Evolutionary conservation across 1,140 invertebrate genomes (phyloP).

Genomic region (Hermetia illucens): DNA sequence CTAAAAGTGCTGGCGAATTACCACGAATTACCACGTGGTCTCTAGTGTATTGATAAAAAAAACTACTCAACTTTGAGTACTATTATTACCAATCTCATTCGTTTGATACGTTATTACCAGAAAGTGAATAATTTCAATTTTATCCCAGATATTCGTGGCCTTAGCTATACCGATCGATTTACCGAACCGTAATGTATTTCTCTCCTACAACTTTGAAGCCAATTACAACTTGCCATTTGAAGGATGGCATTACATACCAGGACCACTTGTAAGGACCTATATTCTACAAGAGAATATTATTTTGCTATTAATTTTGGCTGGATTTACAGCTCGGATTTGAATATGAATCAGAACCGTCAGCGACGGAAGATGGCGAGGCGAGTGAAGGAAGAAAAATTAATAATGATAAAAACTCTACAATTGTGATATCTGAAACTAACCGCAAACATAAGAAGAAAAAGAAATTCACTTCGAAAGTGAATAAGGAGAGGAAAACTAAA

Average conservation of each 20-base stretch:
- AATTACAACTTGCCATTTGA: slow-evolving; percentile 41
- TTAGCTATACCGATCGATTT: slow-evolving; percentile 55
- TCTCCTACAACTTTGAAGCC: slow-evolving; percentile 62
- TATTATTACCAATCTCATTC: background rate
- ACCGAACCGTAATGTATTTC: slow-evolving; percentile 48
- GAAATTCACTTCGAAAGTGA: background rate
- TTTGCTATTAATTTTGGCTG: background rate
- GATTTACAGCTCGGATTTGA: background rate
- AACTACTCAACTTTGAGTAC: background rate
- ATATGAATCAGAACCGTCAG: background rate
- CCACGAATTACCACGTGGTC: too few species aligned
- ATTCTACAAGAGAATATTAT: slow-evolving; percentile 17
- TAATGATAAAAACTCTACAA: background rate
- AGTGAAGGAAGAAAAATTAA: background rate
- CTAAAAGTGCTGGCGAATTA: too few species aligned
- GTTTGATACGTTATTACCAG: background rate
- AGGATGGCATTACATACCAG: slow-evolving; percentile 13
- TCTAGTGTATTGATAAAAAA: background rate
- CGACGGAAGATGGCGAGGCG: background rate
- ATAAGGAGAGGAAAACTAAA: background rate
- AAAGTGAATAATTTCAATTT: slow-evolving; percentile 11
- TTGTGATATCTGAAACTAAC: too few species aligned
- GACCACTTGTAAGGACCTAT: slow-evolving; percentile 10
- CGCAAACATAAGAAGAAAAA: too few species aligned
- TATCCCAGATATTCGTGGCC: slow-evolving; percentile 50